Base-by-base conservation (phyloP, 2,113 vertebrate genomes). In the Jacana jacana region DNA sequence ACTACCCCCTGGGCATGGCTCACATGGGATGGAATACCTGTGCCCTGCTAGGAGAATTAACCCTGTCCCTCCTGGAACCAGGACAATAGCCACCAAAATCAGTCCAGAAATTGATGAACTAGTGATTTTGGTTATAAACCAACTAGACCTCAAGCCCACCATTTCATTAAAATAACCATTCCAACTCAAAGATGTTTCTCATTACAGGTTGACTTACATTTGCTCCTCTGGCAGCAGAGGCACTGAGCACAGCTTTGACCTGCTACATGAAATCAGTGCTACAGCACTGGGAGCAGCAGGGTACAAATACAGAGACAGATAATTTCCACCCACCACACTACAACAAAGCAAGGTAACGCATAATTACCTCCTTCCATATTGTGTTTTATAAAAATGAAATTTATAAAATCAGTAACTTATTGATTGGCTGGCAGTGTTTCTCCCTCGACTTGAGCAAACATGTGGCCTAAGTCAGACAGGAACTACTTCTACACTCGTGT, bases 301-400 rank as follows among this genome's bases (percentile, higher is more conserved):
- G 52, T 25, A 16, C 4, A 4, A 49, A 65, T 3, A 19, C 9
- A 70, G 11, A 35, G 17, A 22, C 24, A 22, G 37, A 17, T 35
- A 17, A 31, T n/a, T 79, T 20, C 57, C 52, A 85, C 57, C 46
- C 39, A 58, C 11, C 17, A n/a, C 75, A 30, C 35, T 5, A 14
- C 35, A 64, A 46, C 40, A 39, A 78, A 89, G 40, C 4, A 0
- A 60, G 70, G 35, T 31, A 57, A 69, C 14, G 17, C 0, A 0
- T 48, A 76, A 42, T 69, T 68, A 57, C 22, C 27, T 49, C 90
- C 16, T 46, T 9, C 48, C 65, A 19, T 39, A 42, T 17, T 1
- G 7, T 37, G 30, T 39, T 70, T 71, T 35, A 58, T n/a, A 71
- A 71, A 76, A 72, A 80, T 10, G 30, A 60, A 39, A 18, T 68